Evolutionary conservation across 2,113 vertebrate species (phyloP).

Genomic region (Zosterops borbonicus): DNA sequence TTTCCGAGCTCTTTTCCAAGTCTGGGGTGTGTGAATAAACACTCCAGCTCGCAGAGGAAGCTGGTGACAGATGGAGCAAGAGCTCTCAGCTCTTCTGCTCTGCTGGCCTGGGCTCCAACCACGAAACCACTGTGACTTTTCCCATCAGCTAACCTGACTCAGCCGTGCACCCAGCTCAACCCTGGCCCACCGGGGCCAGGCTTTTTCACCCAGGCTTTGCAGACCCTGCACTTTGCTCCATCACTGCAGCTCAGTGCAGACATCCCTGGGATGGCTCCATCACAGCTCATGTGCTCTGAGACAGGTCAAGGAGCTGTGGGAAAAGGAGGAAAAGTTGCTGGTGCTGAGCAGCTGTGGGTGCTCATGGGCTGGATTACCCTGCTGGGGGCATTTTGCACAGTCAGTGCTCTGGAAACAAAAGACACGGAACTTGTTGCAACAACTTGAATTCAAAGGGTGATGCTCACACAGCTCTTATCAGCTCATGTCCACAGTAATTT

Average conservation of each 20-base stretch:
- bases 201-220: background rate
- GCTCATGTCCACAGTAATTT: background rate
- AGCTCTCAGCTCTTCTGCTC: slow-evolving; percentile 30
- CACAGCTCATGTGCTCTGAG: accelerated
- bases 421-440: background rate
- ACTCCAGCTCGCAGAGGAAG: background rate
- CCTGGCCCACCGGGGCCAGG: accelerated
- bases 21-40: slow-evolving; percentile 8
- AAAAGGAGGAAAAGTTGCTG: background rate
- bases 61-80: slow-evolving; percentile 47
- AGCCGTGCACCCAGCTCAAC: background rate
- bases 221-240: background rate
- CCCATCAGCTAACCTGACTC: background rate
- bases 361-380: background rate
- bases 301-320: background rate
- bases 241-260: background rate
- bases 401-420: background rate
- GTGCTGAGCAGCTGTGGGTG: background rate
- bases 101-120: background rate
- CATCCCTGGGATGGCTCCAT: background rate
- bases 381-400: background rate
- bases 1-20: slow-evolving; percentile 32
- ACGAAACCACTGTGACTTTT: background rate
- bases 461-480: background rate
- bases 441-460: background rate